These are phyloP conservation scores for Parasteatoda lunata DNA, from an alignment of 2,888 invertebrate genomes.

Conservation along the genomic window DNA sequence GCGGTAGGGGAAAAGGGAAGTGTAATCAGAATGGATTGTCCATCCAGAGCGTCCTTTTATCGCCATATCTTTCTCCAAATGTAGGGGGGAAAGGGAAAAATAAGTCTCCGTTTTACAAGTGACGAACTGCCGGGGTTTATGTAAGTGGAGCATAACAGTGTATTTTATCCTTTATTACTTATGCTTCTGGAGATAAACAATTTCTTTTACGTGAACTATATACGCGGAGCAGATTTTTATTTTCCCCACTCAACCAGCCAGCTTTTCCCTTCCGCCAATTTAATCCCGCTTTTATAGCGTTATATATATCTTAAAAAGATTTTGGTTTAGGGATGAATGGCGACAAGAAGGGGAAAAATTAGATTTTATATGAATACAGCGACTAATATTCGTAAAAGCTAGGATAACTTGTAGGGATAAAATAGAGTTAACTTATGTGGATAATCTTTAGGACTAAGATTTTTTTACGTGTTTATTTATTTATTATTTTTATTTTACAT, in stretches of 20 bases:
- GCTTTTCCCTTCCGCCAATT: slow-evolving; percentile 3
- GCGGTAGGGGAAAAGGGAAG: slow-evolving; percentile 20
- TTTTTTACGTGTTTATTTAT: too few relatives aligned
- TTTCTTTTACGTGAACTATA: slow-evolving; percentile 60
- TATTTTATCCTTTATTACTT: slow-evolving; percentile 69
- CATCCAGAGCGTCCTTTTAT: slow-evolving; percentile 64
- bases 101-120: slow-evolving; percentile 62
- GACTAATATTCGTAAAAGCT: too few relatives aligned
- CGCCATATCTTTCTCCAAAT: slow-evolving; percentile 32
- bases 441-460: too few relatives aligned
- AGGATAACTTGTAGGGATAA: too few relatives aligned
- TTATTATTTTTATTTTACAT: too few relatives aligned
- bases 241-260: neutral
- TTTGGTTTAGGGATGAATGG: neutral
- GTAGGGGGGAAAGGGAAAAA: slow-evolving; percentile 8
- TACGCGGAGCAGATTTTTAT: slow-evolving; percentile 61
- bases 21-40: slow-evolving; percentile 66
- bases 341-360: neutral
- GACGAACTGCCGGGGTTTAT: slow-evolving; percentile 68
- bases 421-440: too few relatives aligned
- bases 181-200: slow-evolving; percentile 65
- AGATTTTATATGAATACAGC: too few relatives aligned
- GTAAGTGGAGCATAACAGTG: slow-evolving; percentile 67
- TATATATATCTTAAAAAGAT: neutral
- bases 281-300: neutral